A percentile compares a stretch with the other conserved stretches of the same genome.
phyloP scores from a whole-genome alignment of 2,113 vertebrate species.

The Origma solitaria region DNA sequence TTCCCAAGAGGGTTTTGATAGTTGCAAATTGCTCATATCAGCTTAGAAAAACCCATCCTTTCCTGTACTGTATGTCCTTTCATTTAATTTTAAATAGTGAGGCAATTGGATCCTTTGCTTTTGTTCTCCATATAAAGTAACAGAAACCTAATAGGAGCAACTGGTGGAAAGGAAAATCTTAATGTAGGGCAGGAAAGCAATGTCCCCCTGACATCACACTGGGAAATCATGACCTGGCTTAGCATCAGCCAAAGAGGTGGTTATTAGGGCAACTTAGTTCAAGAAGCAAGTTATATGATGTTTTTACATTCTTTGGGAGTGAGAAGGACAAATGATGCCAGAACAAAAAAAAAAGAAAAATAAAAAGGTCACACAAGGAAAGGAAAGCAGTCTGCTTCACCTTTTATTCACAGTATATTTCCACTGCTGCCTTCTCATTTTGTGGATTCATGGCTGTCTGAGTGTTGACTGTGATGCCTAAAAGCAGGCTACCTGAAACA shows the following conservation, averaged over 20 bases:
- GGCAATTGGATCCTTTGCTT: slow-evolving; percentile 21
- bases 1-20: not conserved
- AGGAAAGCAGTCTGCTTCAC: not conserved
- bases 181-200: not conserved
- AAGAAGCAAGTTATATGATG: slow-evolving; percentile 26
- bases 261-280: not conserved
- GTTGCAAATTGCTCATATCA: not conserved
- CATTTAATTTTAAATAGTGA: slow-evolving; percentile 14
- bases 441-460: not conserved
- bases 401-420: not conserved
- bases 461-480: too few species aligned
- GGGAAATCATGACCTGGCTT: slow-evolving; percentile 7
- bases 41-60: not conserved
- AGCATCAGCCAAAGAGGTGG: not conserved
- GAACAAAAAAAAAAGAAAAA: not conserved
- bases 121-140: slow-evolving; percentile 35
- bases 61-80: not conserved
- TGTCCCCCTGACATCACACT: not conserved
- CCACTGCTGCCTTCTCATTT: not conserved
- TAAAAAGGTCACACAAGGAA: not conserved
- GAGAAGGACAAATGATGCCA: not conserved
- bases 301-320: slow-evolving; percentile 9
- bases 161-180: not conserved
- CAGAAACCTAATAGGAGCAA: slow-evolving; percentile 32
- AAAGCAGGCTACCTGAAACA: too few species aligned